phyloP scores from a whole-genome alignment of 2,888 invertebrate species.

The Tetrapedia diversipes region DNA sequence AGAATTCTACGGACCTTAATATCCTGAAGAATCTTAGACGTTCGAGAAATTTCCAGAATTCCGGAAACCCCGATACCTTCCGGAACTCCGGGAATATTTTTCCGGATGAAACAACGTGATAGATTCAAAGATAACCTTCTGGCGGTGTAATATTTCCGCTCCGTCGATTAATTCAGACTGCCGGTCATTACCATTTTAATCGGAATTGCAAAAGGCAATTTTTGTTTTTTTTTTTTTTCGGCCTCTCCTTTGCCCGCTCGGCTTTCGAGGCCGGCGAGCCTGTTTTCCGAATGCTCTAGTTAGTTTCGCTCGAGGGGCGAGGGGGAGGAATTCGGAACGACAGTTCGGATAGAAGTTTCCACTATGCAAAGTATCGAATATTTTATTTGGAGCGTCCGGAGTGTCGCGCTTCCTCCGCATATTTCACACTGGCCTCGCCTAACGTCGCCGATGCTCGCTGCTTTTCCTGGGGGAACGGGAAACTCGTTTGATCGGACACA shows the following conservation, averaged over 20 bases:
- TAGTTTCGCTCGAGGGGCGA: slow-evolving; percentile 39
- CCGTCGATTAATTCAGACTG: neutral
- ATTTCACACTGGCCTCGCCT: slow-evolving; percentile 19
- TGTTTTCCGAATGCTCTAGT: slow-evolving; percentile 44
- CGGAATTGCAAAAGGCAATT: neutral
- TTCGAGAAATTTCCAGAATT: too few species aligned
- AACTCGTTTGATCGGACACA: slow-evolving; percentile 9
- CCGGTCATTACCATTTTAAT: neutral
- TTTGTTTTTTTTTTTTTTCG: neutral
- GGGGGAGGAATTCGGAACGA: slow-evolving; percentile 34
- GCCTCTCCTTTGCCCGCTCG: too few species aligned
- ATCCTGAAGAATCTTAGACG: too few species aligned
- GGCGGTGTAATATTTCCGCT: neutral
- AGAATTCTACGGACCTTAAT: too few species aligned
- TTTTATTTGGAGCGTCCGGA: slow-evolving; percentile 41
- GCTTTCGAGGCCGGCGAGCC: too few species aligned
- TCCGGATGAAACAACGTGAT: neutral
- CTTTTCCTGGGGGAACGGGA: neutral
- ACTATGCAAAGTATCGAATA: slow-evolving; percentile 51
- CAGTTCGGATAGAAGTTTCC: slow-evolving; percentile 37
- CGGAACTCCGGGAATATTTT: too few species aligned
- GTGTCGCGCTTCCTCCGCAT: slow-evolving; percentile 23
- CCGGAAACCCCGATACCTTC: too few species aligned
- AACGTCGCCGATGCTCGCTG: slow-evolving; percentile 25
- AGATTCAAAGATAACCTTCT: neutral